Conservation (phyloP, 2,888 invertebrate species). For the Piscicola geometra region DNA sequence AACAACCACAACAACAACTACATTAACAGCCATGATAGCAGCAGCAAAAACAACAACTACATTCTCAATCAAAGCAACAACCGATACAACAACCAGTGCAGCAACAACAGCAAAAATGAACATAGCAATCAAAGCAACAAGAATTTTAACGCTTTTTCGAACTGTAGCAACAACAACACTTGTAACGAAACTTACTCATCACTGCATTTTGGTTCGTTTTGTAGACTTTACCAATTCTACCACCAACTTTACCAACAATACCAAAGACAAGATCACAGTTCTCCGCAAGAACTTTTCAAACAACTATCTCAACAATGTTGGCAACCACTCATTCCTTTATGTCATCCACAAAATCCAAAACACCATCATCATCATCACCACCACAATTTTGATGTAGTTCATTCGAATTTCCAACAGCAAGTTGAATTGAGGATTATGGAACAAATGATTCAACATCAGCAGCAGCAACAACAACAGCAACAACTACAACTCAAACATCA, state of each 20-base stretch:
- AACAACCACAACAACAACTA: background rate
- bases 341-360: background rate
- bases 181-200: background rate
- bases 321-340: background rate
- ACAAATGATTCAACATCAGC: background rate
- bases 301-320: background rate
- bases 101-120: too few species aligned
- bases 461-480: background rate
- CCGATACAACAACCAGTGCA: too few species aligned
- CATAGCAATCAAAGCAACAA: too few species aligned
- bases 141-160: too few species aligned
- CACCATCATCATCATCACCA: slow-evolving; percentile 1
- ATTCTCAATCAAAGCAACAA: too few species aligned
- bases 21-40: background rate
- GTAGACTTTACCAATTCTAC: background rate
- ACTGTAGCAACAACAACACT: too few species aligned
- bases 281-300: background rate
- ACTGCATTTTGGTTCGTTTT: background rate
- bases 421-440: background rate
- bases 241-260: background rate
- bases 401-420: background rate
- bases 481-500: background rate
- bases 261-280: background rate
- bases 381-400: background rate
- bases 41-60: too few species aligned